Base-by-base conservation (phyloP, 2,113 vertebrate species). In the Bothrops jararaca region DNA sequence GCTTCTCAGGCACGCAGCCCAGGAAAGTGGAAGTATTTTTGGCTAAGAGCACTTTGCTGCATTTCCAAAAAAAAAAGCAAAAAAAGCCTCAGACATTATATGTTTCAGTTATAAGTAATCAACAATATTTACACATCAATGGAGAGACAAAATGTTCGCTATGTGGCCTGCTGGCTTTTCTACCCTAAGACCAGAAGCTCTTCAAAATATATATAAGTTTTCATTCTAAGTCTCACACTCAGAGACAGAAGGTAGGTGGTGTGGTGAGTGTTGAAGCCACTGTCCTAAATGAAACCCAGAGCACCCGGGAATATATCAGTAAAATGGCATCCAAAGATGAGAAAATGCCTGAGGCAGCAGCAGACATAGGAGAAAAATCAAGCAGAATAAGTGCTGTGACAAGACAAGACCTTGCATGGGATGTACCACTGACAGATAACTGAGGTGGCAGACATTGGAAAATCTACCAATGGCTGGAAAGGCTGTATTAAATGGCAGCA, bases 1-100 rank as follows among this genome's bases (percentile, higher is more conserved):
- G 91, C 94, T 91, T 94, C 95, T 92, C 91, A 85, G 91, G 34
- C 64, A 10, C 6, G 50, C 56, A 9, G 2, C 92, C 56, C 88
- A 91, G 92, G 86, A 94, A 69, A 15, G 56, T 93, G 18, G 91
- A 93, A 87, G 95, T 90, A 74, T 74, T 96, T 96, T 94, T 95
- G 60, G 18, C 29, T 42, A 85, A 48, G n/a, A 92, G 22, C 0
- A 88, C 5, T 56, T 0, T 0, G 8, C 1, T 90, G 13, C 0
- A 0, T 12, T 91, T 86, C 54, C 64, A n/a, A 12, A 29, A 93
- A 45, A 45, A 45, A 56, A 94, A 92, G n/a, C n/a, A 87, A 91
- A 58, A 91, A 26, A 91, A 85, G 11, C 85, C 60, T 60, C 80
- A 89, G 48, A 93, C 93, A 91, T 57, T 48, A 86, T 91, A 60